Evolutionary conservation across 2,888 invertebrate species (phyloP).

Genomic region (Cerastoderma edule): DNA sequence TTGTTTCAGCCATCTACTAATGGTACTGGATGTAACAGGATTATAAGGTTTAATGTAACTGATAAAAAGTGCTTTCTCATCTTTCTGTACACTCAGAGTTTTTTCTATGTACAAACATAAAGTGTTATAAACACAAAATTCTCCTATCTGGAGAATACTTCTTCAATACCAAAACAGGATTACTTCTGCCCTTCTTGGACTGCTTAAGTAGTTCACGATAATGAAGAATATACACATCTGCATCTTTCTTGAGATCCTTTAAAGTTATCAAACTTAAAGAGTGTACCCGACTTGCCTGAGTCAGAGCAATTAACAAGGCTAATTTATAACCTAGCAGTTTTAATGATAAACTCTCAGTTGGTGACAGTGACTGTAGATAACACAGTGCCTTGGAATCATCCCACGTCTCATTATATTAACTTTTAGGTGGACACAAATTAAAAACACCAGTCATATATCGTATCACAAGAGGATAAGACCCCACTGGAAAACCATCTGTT

Average conservation of each 20-base stretch:
- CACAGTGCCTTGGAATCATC: no score
- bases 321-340: conserved; percentile 22
- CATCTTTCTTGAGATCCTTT: conserved; percentile 2
- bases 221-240: conserved; percentile 24
- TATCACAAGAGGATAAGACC: no score
- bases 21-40: neutral
- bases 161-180: conserved; percentile 6
- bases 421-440: no score
- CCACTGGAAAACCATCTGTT: no score
- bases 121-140: neutral
- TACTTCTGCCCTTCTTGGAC: neutral
- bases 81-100: neutral
- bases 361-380: no score
- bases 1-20: conserved; percentile 15
- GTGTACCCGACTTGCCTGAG: no score
- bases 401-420: no score
- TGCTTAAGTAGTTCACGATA: conserved; percentile 25
- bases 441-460: no score
- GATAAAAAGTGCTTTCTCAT: neutral
- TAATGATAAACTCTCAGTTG: conserved; percentile 40
- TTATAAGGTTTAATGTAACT: conserved; percentile 14
- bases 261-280: no score
- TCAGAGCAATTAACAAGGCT: no score
- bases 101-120: neutral
- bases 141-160: conserved; percentile 12